Base-by-base conservation (phyloP, 2,113 vertebrate genomes). In the Stictonetta naevosa region DNA sequence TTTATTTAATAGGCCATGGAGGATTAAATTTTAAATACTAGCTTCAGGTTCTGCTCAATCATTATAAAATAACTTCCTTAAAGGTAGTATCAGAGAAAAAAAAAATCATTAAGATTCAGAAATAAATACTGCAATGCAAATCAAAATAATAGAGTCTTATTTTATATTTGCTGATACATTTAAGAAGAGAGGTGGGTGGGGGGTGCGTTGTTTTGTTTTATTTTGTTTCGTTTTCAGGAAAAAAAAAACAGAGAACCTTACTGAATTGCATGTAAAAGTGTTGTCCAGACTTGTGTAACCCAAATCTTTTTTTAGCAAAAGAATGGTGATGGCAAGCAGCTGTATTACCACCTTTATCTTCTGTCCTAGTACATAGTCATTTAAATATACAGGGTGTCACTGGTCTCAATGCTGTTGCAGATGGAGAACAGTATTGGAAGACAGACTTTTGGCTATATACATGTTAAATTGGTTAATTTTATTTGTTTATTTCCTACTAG, bases 1-100 rank as follows among this genome's bases (percentile, higher is more conserved):
- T 93, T 90, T 69, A 92, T 76, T 92, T 80, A 69, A 33, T 83
- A 83, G 56, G 8, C 14, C 19, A 52, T 79, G 76, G 13, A 73
- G 10, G 21, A 77, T 86, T 83, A 62, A 62, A 73, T 66, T 62
- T 80, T 63, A 80, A 93, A 77, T 11, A 80, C 34, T 53, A 83
- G 18, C 7, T 79, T 89, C 31, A 75, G 25, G 50, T 52, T 87
- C n/a, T 46, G 7, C 46, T 82, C 28, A 92, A 40, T 3, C 53
- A 13, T 55, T 92, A 52, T 33, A 67, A 81, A 89, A 74, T 62
- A 48, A 46, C 7, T 67, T 78, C 19, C 55, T 76, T 79, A 38
- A 85, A 66, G 2, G 10, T 6, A 83, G 23, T 26, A 34, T 76
- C 8, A 60, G n/a, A 53, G 15, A 92, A 86, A 19, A 75, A 58